Evolutionary conservation across 1,140 invertebrate genomes (phyloP), one percentile per base, ranked within the genome.

Genomic region (Druon quercuslanigerum): DNA sequence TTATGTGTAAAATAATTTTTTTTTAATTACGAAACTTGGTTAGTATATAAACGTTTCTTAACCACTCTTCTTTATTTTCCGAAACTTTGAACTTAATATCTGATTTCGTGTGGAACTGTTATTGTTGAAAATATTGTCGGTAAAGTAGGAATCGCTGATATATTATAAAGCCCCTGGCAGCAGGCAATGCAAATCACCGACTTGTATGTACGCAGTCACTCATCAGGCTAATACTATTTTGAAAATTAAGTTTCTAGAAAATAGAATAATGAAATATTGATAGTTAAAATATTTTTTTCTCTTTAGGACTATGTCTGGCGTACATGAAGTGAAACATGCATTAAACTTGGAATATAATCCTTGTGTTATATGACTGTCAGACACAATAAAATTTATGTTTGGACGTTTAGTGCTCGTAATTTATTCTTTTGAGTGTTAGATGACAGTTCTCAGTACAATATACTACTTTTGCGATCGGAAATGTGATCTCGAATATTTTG

Each of bases 401-500:
- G 9, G 60, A 66, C 60, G 40, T 66, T 66, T 66, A 66, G 14
- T 17, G 25, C 25, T 66, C 60, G 20, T 66, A 66, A 33, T 33
- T 66, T 46, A 46, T 46, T 40, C 33, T n/a, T 40, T n/a, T 3
- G 40, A 60, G 25, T 57, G 3, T 16, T 9, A n/a, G 52, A 33
- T 60, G 20, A 60, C 57, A 33, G 12, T 66, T 66, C 25, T 40
- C 46, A 4, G 25, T 46, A 40, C 33, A 66, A 60, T 8, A 66
- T 16, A 66, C 60, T 66, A 66, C 9, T 40, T 40, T 40, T 66
- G 12, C 33, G 25, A 66, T 16, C 14, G 25, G 25, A n/a, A 46
- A 66, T n/a, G n/a, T n/a, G 16, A 17, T 5, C 52, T 9, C 7
- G 9, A 40, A 66, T 66, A 40, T 60, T 60, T 60, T 33, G 14